A percentile compares a stretch with the other conserved stretches of the same genome.
Conservation (phyloP, 2,888 invertebrate species). For the Uropetala carovei region DNA sequence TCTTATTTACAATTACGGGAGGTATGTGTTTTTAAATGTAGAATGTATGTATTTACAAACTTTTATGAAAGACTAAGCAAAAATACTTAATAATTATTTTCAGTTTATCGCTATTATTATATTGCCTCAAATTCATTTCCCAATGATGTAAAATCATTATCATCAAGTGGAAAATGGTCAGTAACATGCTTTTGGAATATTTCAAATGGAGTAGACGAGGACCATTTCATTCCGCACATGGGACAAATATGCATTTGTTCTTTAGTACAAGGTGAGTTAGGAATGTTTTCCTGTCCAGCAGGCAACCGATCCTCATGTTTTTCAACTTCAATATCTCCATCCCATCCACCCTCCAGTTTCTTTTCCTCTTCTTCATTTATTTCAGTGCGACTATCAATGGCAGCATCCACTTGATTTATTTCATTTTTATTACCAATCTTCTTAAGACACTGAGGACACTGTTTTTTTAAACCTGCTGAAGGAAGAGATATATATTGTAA, state of each 20-base stretch:
- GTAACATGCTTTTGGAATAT: conserved; percentile 87
- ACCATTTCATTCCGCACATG: conserved; percentile 83
- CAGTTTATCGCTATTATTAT: conserved; percentile 15
- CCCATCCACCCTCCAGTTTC: conserved; percentile 65
- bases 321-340: conserved; percentile 5
- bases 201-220: conserved; percentile 78
- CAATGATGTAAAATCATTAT: conserved; percentile 70
- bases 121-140: conserved; percentile 66
- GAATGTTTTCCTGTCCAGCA: neutral
- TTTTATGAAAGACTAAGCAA: neutral
- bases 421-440: conserved; percentile 61
- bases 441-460: conserved; percentile 18
- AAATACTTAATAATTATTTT: neutral
- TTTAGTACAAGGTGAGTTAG: neutral
- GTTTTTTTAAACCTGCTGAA: neutral
- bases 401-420: conserved; percentile 52
- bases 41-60: neutral
- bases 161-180: conserved; percentile 82
- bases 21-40: neutral
- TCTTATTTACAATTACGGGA: too few relatives aligned
- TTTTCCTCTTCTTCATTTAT: conserved; percentile 72
- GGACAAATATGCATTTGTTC: conserved; percentile 81
- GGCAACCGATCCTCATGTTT: neutral
- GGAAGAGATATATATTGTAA: too few relatives aligned
- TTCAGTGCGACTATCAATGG: neutral